Conservation (phyloP, 30 jellyfish, hydroid and myxozoan genomes). For the Pseudorhiza aurosa region DNA sequence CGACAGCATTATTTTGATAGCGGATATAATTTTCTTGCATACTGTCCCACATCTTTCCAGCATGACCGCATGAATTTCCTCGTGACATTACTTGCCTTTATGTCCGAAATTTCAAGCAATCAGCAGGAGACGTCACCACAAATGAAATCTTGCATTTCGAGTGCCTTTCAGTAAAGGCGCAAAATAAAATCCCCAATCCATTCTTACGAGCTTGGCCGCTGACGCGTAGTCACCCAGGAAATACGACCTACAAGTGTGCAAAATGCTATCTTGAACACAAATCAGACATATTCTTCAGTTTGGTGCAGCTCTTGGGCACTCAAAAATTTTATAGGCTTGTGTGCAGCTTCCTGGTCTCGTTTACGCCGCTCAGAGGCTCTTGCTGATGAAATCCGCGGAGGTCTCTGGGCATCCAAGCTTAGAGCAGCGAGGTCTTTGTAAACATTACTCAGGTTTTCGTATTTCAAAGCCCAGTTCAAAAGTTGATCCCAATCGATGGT, state of each 20-base stretch:
- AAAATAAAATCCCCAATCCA: too few relatives aligned
- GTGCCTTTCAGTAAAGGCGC: too few relatives aligned
- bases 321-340: constrained; percentile 24
- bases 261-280: background rate
- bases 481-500: constrained; percentile 72
- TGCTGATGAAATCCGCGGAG: constrained; percentile 1
- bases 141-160: too few relatives aligned
- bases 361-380: constrained; percentile 27
- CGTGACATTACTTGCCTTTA: too few relatives aligned
- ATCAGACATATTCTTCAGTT: constrained; percentile 56
- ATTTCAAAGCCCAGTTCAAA: constrained; percentile 77
- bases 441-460: constrained; percentile 68
- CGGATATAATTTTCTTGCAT: too few relatives aligned
- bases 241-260: background rate
- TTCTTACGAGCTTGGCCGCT: background rate
- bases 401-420: background rate
- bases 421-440: constrained; percentile 48
- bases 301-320: constrained; percentile 34
- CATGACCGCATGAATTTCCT: too few relatives aligned
- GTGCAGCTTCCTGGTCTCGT: constrained; percentile 17
- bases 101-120: too few relatives aligned
- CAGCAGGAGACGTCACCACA: too few relatives aligned
- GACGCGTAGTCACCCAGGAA: background rate
- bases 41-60: too few relatives aligned
- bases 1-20: too few relatives aligned